A percentile compares a stretch with the other conserved stretches of the same genome.
Conservation (phyloP, 2,113 vertebrate species). For the Stegastes partitus region DNA sequence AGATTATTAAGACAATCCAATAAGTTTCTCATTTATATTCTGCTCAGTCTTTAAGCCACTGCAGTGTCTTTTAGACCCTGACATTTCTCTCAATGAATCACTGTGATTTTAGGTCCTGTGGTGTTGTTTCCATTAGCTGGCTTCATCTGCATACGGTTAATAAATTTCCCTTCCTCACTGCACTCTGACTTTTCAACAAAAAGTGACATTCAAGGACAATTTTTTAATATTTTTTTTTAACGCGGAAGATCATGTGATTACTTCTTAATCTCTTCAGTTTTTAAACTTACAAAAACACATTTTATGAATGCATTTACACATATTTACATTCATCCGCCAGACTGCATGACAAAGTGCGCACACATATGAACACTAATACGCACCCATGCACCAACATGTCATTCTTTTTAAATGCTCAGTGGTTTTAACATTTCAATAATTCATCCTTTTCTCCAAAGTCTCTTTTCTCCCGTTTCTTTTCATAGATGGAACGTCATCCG, state of each 20-base stretch:
- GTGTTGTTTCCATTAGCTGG: slow-evolving; percentile 49
- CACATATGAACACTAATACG: background rate
- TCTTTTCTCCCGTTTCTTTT: slow-evolving; percentile 62
- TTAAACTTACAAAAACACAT: background rate
- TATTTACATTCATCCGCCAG: background rate
- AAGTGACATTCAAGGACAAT: background rate
- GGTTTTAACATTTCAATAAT: slow-evolving; percentile 32
- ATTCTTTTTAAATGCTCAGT: slow-evolving; percentile 18
- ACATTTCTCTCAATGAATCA: slow-evolving; percentile 58
- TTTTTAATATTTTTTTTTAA: slow-evolving; percentile 3
- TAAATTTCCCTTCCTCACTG: slow-evolving; percentile 34
- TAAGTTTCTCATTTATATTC: slow-evolving; percentile 51
- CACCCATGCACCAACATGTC: background rate
- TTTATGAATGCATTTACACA: background rate
- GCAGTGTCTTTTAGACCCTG: slow-evolving; percentile 40
- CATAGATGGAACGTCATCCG: slow-evolving; percentile 70
- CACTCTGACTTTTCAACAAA: slow-evolving; percentile 22
- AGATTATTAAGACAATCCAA: slow-evolving; percentile 31
- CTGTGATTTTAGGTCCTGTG: slow-evolving; percentile 44
- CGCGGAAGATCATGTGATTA: background rate
- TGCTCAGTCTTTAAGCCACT: slow-evolving; percentile 20
- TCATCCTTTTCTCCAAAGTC: slow-evolving; percentile 30
- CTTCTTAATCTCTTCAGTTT: slow-evolving; percentile 7
- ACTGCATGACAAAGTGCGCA: background rate
- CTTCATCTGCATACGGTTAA: slow-evolving; percentile 38